Evolutionary conservation across 2,888 invertebrate genomes (phyloP).

Genomic region (Cordilura impudica): DNA sequence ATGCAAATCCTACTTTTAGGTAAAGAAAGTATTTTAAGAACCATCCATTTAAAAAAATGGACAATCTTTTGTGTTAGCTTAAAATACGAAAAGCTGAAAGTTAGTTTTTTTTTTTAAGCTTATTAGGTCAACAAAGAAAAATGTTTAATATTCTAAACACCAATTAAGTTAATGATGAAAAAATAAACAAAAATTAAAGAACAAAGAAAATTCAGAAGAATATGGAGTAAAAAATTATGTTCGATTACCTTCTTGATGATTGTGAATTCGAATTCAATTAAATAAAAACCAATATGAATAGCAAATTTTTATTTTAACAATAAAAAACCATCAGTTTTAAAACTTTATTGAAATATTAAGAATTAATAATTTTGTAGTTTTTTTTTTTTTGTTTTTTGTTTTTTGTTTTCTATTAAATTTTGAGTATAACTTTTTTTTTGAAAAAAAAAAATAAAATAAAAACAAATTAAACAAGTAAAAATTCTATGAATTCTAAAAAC

Average conservation of each 20-base stretch:
- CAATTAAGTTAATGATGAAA: too few relatives aligned
- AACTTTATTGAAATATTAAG: slow-evolving; percentile 62
- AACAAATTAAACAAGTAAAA: slow-evolving; percentile 40
- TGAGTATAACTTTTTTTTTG: slow-evolving; percentile 46
- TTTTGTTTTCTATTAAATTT: slow-evolving; percentile 43
- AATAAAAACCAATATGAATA: slow-evolving; percentile 34
- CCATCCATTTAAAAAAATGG: too few relatives aligned
- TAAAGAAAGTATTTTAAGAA: too few relatives aligned
- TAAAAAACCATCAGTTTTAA: slow-evolving; percentile 60
- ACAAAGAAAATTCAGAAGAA: neutral
- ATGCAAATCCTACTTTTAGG: too few relatives aligned
- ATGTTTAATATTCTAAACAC: too few relatives aligned
- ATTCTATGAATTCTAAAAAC: slow-evolving; percentile 59
- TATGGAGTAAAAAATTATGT: neutral
- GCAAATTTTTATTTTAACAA: slow-evolving; percentile 59
- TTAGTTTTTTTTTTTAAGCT: too few relatives aligned
- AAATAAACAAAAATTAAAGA: neutral
- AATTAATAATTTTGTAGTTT: slow-evolving; percentile 40
- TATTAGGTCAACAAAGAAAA: too few relatives aligned
- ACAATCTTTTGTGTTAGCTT: too few relatives aligned
- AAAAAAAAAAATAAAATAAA: neutral
- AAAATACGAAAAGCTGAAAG: too few relatives aligned
- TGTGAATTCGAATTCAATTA: slow-evolving; percentile 19
- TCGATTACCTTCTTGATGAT: neutral
- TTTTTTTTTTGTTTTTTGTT: slow-evolving; percentile 18